Evolutionary conservation across 2,113 vertebrate species (phyloP).

Genomic region (Pteropus alecto): DNA sequence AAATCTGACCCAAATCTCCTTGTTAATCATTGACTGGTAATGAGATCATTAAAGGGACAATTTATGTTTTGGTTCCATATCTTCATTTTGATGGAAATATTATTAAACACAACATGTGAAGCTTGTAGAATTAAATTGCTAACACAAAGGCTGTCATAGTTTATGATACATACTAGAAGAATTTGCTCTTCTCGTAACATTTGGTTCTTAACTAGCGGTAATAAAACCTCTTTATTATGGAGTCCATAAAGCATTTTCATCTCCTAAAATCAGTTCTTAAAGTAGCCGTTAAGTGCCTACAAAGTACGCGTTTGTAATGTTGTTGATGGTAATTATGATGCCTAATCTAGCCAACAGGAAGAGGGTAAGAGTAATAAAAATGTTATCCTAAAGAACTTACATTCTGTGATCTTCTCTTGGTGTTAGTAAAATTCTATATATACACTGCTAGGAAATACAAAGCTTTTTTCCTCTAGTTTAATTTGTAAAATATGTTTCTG

Average conservation of each 20-base stretch:
- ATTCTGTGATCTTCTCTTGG: not conserved
- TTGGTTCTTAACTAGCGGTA: slow-evolving; percentile 65
- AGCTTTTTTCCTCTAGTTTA: not conserved
- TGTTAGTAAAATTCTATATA: not conserved
- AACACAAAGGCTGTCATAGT: slow-evolving; percentile 27
- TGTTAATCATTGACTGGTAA: not conserved
- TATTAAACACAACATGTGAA: not conserved
- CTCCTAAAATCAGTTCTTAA: slow-evolving; percentile 61
- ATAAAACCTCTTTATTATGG: slow-evolving; percentile 72
- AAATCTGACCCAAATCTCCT: not conserved
- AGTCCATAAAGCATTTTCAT: slow-evolving; percentile 63
- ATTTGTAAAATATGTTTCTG: not conserved
- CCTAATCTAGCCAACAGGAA: slow-evolving; percentile 10
- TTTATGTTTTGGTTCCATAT: not conserved
- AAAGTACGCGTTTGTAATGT: slow-evolving; percentile 54
- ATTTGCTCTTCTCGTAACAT: slow-evolving; percentile 66
- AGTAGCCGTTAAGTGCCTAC: slow-evolving; percentile 58
- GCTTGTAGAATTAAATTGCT: not conserved
- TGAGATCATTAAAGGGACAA: not conserved
- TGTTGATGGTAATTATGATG: slow-evolving; percentile 67
- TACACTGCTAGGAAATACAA: not conserved
- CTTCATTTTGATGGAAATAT: not conserved
- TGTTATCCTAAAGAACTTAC: not conserved
- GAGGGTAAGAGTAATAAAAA: not conserved
- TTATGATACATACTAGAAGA: slow-evolving; percentile 53